Evolutionary conservation across 2,113 vertebrate species (phyloP).

Genomic region (Alethe diademata): DNA sequence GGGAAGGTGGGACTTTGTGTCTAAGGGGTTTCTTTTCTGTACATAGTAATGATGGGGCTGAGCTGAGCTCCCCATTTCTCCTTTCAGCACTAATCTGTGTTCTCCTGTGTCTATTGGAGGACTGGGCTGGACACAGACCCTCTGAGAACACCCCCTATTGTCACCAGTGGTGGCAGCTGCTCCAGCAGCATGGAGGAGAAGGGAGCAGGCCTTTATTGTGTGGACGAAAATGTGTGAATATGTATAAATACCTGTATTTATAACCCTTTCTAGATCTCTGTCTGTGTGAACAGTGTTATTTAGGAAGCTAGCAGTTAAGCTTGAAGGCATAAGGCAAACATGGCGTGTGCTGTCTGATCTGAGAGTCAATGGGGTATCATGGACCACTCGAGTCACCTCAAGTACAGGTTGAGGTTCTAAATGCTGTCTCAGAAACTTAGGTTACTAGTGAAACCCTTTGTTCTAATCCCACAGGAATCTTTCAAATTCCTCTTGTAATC

Average conservation of each 20-base stretch:
- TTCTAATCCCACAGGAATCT: neutral
- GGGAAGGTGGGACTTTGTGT: neutral
- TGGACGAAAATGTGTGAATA: conserved; percentile 32
- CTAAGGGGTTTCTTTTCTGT: conserved; percentile 25
- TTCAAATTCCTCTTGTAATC: neutral
- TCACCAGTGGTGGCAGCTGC: neutral
- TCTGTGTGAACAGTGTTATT: neutral
- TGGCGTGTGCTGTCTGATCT: neutral
- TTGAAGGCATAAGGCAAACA: neutral
- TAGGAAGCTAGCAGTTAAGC: neutral
- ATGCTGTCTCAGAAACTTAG: neutral
- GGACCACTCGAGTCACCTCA: neutral
- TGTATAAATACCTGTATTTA: conserved; percentile 53
- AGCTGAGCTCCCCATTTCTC: conserved; percentile 9
- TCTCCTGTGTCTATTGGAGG: neutral
- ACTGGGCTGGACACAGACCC: neutral
- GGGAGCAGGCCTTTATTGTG: neutral
- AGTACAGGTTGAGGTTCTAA: neutral
- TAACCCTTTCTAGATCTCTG: conserved; percentile 34
- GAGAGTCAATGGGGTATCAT: neutral
- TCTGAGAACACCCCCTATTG: neutral
- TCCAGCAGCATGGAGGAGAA: neutral
- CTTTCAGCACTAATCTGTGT: neutral
- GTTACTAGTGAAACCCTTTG: neutral
- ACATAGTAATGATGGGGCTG: neutral